phyloP scores from a whole-genome alignment of 2,797 vertebrate species.

The Bradypodion ventrale region DNA sequence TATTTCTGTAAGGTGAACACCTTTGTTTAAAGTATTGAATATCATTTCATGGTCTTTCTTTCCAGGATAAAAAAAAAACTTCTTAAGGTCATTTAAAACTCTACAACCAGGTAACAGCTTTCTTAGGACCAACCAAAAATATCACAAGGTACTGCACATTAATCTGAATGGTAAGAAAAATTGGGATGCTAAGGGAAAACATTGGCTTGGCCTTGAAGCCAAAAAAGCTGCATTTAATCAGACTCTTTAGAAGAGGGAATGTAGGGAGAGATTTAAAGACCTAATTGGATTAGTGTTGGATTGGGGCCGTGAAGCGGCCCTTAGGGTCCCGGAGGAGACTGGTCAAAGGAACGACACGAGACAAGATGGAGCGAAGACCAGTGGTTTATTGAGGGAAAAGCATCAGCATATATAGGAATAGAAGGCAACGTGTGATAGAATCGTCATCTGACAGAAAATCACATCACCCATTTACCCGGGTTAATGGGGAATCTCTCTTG shows the following conservation, averaged over 20 bases:
- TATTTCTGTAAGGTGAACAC: neutral
- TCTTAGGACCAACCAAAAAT: neutral
- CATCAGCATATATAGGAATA: too few species aligned
- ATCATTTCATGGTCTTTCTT: neutral
- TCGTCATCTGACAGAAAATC: too few species aligned
- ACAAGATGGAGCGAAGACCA: too few species aligned
- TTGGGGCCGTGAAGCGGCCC: too few species aligned
- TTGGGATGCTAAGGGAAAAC: neutral
- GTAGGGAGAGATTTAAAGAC: neutral
- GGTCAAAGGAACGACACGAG: too few species aligned
- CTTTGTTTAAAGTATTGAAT: neutral
- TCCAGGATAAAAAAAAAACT: neutral
- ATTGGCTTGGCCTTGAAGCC: neutral
- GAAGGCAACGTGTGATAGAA: too few species aligned
- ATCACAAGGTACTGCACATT: neutral
- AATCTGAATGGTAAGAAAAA: neutral
- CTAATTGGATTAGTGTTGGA: too few species aligned
- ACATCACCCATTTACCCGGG: too few species aligned
- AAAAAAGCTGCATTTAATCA: neutral
- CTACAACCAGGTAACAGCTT: neutral
- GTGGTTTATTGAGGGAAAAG: too few species aligned
- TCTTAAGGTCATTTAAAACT: neutral
- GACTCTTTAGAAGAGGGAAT: neutral
- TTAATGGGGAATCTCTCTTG: too few species aligned
- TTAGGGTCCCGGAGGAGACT: too few species aligned